Evolutionary conservation across 2,888 invertebrate genomes (phyloP).

Genomic region (Amorpha juglandis): DNA sequence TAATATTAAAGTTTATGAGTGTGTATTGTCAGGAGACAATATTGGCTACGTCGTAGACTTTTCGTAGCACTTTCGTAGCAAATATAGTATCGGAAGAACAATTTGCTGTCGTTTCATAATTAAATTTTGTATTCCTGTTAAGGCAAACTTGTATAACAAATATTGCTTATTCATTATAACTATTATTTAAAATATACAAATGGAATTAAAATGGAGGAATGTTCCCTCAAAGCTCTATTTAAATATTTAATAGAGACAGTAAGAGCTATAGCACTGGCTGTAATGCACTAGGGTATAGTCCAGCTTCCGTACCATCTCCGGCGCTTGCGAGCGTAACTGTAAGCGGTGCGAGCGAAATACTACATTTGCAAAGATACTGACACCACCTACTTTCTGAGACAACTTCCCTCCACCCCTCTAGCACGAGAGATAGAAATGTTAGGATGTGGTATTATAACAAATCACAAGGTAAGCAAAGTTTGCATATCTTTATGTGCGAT

Average conservation of each 20-base stretch:
- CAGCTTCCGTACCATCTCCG: slow-evolving; percentile 11
- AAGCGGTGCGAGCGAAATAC: slow-evolving; percentile 9
- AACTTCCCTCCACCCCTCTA: not conserved
- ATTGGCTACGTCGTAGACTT: no score
- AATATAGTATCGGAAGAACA: not conserved
- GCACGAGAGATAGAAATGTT: not conserved
- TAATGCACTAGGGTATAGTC: slow-evolving; percentile 7
- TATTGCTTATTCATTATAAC: no score
- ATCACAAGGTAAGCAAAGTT: not conserved
- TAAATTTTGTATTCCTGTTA: no score
- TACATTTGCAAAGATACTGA: slow-evolving; percentile 21
- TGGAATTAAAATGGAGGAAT: no score
- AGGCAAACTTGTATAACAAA: no score
- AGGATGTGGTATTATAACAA: not conserved
- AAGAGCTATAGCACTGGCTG: not conserved
- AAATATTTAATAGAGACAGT: slow-evolving; percentile 1
- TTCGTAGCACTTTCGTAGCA: not conserved
- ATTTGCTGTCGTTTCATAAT: no score
- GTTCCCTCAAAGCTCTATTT: not conserved
- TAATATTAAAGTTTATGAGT: no score
- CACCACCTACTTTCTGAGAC: slow-evolving; percentile 18
- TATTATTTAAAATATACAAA: no score
- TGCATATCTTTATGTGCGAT: not conserved
- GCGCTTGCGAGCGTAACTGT: not conserved
- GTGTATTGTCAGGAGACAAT: no score